phyloP scores from a whole-genome alignment of 2,113 vertebrate genomes.

The Pelusios castaneus region DNA sequence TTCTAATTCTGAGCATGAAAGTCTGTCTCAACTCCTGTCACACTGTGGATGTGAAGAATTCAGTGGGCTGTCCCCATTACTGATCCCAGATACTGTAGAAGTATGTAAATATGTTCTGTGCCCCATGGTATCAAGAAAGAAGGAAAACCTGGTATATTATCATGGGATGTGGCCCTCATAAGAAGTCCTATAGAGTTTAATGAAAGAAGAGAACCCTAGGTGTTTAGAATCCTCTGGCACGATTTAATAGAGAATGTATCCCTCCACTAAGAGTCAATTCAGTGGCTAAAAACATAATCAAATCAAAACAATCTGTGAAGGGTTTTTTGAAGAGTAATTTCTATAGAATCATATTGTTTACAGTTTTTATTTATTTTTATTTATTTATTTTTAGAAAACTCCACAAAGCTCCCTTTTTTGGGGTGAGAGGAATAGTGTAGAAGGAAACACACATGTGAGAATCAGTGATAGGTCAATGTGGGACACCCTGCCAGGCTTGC shows the following conservation, averaged over 20 bases:
- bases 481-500: background rate
- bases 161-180: background rate
- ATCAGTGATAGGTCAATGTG: slow-evolving; percentile 28
- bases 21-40: background rate
- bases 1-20: background rate
- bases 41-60: background rate
- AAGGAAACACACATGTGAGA: slow-evolving; percentile 42
- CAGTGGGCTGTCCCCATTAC: background rate
- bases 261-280: background rate
- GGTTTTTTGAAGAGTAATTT: background rate
- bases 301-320: background rate
- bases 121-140: background rate
- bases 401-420: slow-evolving; percentile 20
- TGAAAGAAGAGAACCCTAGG: background rate
- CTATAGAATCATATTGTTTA: background rate
- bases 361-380: background rate
- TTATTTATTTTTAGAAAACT: too few relatives aligned
- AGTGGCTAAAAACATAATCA: background rate
- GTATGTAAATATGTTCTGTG: too few relatives aligned
- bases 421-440: background rate
- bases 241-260: background rate
- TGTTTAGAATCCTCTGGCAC: background rate
- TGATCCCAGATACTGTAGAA: background rate
- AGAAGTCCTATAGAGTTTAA: background rate
- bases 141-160: background rate